Conservation (phyloP, 2,113 vertebrate genomes). For the Apaloderma vittatum region DNA sequence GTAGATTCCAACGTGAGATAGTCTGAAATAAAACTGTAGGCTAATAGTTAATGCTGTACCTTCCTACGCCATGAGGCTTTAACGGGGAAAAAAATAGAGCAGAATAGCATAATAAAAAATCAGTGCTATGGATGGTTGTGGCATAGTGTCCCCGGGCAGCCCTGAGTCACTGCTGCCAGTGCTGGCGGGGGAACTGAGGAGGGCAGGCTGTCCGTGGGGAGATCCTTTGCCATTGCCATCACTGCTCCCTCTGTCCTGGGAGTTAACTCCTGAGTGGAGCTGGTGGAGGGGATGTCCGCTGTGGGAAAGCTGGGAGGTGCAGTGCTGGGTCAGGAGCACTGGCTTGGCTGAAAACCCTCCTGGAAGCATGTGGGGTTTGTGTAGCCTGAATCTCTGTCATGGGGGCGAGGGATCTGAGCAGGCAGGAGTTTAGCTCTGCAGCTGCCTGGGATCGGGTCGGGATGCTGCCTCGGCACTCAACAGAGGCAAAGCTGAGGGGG, state of each 20-base stretch:
- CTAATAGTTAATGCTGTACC: not conserved
- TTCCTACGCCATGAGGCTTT: not conserved
- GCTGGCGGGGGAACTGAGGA: not conserved
- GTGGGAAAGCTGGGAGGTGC: not conserved
- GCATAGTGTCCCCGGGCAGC: not conserved
- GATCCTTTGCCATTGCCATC: not conserved
- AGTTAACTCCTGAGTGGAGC: not conserved
- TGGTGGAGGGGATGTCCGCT: accelerated
- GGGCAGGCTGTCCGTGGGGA: not conserved
- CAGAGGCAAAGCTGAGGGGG: not conserved
- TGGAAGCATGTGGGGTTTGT: not conserved
- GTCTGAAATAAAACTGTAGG: not conserved
- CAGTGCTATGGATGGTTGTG: not conserved
- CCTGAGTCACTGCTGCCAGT: not conserved
- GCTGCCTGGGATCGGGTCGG: not conserved
- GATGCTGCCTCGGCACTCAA: accelerated
- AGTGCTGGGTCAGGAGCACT: not conserved
- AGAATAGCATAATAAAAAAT: not conserved
- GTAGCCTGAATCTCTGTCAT: not conserved
- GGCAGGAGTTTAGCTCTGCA: not conserved
- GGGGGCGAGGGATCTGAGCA: not conserved
- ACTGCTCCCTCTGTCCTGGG: not conserved
- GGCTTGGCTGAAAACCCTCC: not conserved
- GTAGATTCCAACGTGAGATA: accelerated
- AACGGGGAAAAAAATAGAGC: not conserved